phyloP scores from a whole-genome alignment of 64 coral and sea anemone species.

The Acropora yongei region DNA sequence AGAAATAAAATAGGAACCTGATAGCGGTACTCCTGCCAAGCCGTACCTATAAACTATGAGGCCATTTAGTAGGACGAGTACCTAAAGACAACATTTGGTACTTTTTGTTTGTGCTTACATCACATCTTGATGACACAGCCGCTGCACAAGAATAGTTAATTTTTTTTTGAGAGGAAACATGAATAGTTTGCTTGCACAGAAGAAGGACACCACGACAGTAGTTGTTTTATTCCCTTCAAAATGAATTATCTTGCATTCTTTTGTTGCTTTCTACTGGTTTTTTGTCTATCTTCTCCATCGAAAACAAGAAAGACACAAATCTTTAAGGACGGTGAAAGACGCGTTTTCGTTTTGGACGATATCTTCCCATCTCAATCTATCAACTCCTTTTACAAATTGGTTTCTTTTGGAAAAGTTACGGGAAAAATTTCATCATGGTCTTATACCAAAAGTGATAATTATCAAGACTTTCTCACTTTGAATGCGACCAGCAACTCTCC shows the following conservation, averaged over 20 bases:
- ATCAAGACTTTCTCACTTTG: slow-evolving; percentile 42
- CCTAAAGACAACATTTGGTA: no score
- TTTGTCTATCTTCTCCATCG: background rate
- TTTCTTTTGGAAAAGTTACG: slow-evolving; percentile 45
- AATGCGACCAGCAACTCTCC: slow-evolving; percentile 75
- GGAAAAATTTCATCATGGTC: slow-evolving; percentile 79
- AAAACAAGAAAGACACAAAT: background rate
- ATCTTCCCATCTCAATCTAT: slow-evolving; percentile 39
- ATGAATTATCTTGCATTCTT: background rate
- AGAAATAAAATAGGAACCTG: no score
- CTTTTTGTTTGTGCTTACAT: no score
- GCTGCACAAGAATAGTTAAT: no score
- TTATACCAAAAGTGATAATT: slow-evolving; percentile 63
- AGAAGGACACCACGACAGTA: no score
- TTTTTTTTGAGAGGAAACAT: background rate
- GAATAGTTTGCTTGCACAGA: background rate
- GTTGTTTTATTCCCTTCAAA: background rate
- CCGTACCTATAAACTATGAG: no score
- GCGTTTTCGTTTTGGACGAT: slow-evolving; percentile 67
- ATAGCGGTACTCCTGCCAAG: no score
- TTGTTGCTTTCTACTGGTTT: background rate
- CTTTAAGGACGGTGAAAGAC: slow-evolving; percentile 51
- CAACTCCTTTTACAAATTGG: slow-evolving; percentile 28
- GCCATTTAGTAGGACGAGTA: no score
- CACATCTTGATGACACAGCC: no score